phyloP scores from a whole-genome alignment of 35 echinoderm and acorn worm genomes.

The Apostichopus japonicus region DNA sequence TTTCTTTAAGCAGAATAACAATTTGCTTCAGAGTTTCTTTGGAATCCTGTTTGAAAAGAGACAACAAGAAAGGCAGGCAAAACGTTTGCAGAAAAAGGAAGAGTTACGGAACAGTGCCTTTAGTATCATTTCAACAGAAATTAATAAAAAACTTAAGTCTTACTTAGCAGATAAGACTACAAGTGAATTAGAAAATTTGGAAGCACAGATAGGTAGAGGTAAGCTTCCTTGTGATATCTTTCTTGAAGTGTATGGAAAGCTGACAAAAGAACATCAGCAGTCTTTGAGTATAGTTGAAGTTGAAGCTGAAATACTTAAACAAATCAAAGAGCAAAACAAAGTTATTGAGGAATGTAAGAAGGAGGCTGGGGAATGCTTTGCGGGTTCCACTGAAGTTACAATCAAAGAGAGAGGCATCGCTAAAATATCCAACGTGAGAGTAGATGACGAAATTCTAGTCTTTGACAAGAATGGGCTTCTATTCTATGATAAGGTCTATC shows the following conservation, averaged over 20 bases:
- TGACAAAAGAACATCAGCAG: not conserved
- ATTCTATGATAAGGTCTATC: slow-evolving; percentile 1
- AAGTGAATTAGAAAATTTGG: not conserved
- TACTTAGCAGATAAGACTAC: not conserved
- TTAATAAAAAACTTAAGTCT: not conserved
- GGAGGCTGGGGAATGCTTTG: not conserved
- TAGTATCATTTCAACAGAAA: not conserved
- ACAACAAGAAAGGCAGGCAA: not conserved
- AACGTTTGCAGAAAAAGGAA: not conserved
- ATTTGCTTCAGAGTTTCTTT: not conserved
- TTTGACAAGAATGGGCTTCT: not conserved
- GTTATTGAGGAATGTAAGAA: not conserved
- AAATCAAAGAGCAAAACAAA: not conserved
- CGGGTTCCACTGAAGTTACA: not conserved
- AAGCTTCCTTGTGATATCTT: not conserved
- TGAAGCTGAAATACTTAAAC: not conserved
- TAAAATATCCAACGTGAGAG: not conserved
- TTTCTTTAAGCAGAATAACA: not conserved
- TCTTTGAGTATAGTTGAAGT: not conserved
- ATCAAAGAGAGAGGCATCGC: not conserved
- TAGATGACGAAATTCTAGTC: slow-evolving; percentile 16
- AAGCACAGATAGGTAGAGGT: not conserved
- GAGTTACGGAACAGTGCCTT: not conserved
- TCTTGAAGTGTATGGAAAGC: not conserved
- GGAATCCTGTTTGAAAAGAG: not conserved